Evolutionary conservation across 1,140 invertebrate genomes (phyloP).

Genomic region (Pectinophora gossypiella): DNA sequence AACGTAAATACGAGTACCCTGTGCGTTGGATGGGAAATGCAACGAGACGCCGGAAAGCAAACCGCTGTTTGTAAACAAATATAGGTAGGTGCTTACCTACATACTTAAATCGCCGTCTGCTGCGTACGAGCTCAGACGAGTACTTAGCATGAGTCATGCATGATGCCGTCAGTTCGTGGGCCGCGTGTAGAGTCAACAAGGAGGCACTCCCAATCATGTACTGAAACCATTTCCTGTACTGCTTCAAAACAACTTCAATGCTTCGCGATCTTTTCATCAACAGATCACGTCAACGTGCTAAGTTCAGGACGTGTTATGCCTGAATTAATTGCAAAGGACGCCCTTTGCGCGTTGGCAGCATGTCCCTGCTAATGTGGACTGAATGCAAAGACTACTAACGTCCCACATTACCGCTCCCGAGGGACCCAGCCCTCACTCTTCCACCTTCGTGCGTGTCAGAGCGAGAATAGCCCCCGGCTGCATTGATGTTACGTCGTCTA

Average conservation of each 20-base stretch:
- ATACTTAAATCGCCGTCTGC: too few relatives aligned
- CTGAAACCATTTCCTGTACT: too few relatives aligned
- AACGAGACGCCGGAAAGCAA: neutral
- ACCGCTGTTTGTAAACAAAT: conserved; percentile 51
- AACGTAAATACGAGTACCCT: neutral
- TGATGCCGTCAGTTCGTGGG: conserved; percentile 41
- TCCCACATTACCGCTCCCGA: conserved; percentile 46
- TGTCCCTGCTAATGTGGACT: conserved; percentile 45
- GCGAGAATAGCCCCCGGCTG: conserved; percentile 14
- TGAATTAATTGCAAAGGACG: conserved; percentile 23
- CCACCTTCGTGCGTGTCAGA: conserved; percentile 29
- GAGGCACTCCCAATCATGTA: neutral
- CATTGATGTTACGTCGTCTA: conserved; percentile 8
- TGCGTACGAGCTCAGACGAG: conserved; percentile 13
- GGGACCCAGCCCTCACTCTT: conserved; percentile 31
- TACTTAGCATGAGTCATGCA: conserved; percentile 46
- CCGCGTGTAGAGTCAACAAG: conserved; percentile 11
- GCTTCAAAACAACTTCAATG: neutral
- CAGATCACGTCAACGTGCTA: conserved; percentile 1
- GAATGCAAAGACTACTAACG: conserved; percentile 51
- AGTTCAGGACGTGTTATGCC: conserved; percentile 14
- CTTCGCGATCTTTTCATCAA: conserved; percentile 2
- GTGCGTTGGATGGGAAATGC: neutral
- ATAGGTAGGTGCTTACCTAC: conserved; percentile 6
- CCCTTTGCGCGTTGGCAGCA: conserved; percentile 25